phyloP scores from a whole-genome alignment of 1,140 invertebrate species.

The Hylaeus volcanicus region DNA sequence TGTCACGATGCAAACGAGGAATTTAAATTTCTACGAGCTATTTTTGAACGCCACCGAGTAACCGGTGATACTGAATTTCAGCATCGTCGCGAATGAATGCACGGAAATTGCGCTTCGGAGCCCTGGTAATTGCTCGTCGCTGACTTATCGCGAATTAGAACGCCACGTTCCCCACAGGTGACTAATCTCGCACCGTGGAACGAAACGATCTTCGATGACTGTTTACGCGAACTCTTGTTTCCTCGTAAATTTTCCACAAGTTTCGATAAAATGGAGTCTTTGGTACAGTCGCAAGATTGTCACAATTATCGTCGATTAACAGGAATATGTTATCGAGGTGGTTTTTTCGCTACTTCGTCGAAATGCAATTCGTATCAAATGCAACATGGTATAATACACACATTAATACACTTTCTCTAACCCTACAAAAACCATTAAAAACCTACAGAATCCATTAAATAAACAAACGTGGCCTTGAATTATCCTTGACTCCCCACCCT shows the following conservation, averaged over 20 bases:
- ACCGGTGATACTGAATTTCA: slow-evolving; percentile 4
- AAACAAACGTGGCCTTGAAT: background rate
- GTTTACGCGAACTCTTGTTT: background rate
- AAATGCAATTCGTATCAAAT: no score
- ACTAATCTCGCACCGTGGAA: background rate
- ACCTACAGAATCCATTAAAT: background rate
- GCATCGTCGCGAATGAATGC: background rate
- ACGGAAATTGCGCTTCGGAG: no score
- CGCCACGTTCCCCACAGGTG: background rate
- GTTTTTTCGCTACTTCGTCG: no score
- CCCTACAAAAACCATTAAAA: no score
- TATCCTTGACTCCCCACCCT: background rate
- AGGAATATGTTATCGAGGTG: no score
- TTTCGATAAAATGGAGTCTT: background rate
- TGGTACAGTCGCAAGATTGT: no score
- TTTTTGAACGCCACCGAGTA: background rate
- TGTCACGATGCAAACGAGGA: no score
- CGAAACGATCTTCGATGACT: background rate
- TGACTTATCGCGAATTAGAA: background rate
- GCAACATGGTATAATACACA: no score
- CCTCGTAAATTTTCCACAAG: background rate
- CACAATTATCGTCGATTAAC: no score
- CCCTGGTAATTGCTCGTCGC: background rate
- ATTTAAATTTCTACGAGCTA: no score
- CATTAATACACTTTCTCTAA: no score